phyloP scores from a whole-genome alignment of 2,113 vertebrate genomes.

The Psammodynastes pulverulentus region DNA sequence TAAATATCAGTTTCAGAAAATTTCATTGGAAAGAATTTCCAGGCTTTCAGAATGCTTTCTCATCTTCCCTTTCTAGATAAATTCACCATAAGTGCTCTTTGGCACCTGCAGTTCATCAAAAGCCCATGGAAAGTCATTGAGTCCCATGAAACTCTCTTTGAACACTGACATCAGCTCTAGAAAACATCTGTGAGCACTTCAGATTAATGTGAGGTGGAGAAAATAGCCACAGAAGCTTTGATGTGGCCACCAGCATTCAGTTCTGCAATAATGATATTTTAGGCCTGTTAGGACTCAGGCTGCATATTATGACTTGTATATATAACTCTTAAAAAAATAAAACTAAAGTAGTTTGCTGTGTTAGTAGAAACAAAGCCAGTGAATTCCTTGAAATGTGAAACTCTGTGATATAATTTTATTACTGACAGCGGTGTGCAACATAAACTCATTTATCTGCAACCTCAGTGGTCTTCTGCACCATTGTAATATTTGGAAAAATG shows the following conservation, averaged over 20 bases:
- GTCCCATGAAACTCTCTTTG: background rate
- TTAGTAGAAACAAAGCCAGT: constrained; percentile 19
- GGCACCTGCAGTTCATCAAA: background rate
- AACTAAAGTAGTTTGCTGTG: background rate
- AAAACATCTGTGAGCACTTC: background rate
- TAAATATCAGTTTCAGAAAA: constrained; percentile 1
- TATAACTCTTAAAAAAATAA: background rate
- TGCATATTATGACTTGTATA: background rate
- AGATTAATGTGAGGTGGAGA: background rate
- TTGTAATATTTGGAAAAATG: background rate
- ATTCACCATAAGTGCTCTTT: constrained; percentile 5
- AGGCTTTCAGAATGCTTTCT: constrained; percentile 6
- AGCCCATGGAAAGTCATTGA: background rate
- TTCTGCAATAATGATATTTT: constrained; percentile 1
- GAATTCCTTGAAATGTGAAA: constrained; percentile 12
- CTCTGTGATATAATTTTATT: constrained; percentile 30
- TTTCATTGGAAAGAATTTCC: background rate
- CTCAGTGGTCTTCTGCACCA: background rate
- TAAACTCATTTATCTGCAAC: constrained; percentile 6
- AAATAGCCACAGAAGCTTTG: background rate
- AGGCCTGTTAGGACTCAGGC: constrained; percentile 3
- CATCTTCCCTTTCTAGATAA: background rate
- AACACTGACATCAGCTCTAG: background rate
- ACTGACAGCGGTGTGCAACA: constrained; percentile 2
- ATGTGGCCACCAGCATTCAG: background rate